phyloP scores from a whole-genome alignment of 2,797 vertebrate species.

The Scolopax rusticola region DNA sequence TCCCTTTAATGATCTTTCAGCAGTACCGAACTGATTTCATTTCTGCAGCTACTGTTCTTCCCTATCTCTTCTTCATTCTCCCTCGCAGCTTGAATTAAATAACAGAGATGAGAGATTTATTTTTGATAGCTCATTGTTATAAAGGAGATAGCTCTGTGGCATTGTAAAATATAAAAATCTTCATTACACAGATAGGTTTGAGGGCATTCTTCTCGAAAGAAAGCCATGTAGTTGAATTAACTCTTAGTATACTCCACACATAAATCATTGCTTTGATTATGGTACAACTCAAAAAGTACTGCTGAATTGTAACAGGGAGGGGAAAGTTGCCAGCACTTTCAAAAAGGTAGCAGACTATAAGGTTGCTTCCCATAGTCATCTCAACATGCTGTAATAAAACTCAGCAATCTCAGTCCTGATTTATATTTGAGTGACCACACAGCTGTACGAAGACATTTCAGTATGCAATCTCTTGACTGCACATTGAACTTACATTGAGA shows the following conservation, averaged over 20 bases:
- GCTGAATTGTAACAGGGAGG: background rate
- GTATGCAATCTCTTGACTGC: background rate
- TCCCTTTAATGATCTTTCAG: slow-evolving; percentile 42
- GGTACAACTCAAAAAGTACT: background rate
- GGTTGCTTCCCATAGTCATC: background rate
- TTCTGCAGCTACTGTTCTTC: slow-evolving; percentile 37
- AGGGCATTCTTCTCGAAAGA: background rate
- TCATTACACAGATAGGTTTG: slow-evolving; percentile 10
- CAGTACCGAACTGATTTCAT: slow-evolving; percentile 29
- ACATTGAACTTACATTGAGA: background rate
- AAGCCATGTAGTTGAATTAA: slow-evolving; percentile 25
- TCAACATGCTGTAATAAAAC: background rate
- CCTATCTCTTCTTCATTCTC: slow-evolving; percentile 51
- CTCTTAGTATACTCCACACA: background rate
- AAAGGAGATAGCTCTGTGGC: slow-evolving; percentile 5
- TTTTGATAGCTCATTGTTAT: slow-evolving; percentile 68
- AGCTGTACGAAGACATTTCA: slow-evolving; percentile 1
- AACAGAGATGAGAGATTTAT: slow-evolving; percentile 60
- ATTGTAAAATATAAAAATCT: slow-evolving; percentile 50
- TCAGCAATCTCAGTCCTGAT: background rate
- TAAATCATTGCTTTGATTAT: background rate
- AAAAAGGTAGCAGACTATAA: background rate
- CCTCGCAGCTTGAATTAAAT: slow-evolving; percentile 65
- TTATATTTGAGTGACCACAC: slow-evolving; percentile 23
- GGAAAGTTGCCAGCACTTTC: background rate